Percentiles rank a stretch among this genome's conserved stretches.
Conservation (phyloP, 2,888 invertebrate species). For the Artemia sp. region DNA sequence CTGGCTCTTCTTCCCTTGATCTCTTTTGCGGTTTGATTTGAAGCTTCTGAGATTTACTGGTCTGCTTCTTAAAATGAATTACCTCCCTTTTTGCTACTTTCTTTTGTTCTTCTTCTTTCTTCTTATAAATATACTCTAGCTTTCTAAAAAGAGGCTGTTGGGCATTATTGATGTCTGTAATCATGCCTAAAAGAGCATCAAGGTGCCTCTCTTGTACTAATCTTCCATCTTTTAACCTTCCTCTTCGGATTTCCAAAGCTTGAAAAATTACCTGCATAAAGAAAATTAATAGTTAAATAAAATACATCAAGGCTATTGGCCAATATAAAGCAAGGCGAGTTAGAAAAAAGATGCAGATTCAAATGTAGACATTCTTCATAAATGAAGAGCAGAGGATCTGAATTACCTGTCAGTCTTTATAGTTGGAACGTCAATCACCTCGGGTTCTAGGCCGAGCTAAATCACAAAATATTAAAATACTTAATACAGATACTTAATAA, state of each 20-base stretch:
- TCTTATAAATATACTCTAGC: not conserved
- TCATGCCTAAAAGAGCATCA: not conserved
- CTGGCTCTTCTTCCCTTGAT: not conserved
- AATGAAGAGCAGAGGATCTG: too few relatives aligned
- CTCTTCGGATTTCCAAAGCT: not conserved
- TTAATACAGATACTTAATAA: too few relatives aligned
- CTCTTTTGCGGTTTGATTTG: not conserved
- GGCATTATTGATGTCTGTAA: not conserved
- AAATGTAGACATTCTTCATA: too few relatives aligned
- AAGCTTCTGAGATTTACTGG: not conserved
- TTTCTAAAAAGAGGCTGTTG: slow-evolving; percentile 5
- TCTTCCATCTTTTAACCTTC: slow-evolving; percentile 7
- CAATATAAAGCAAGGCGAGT: too few relatives aligned
- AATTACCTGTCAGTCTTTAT: too few relatives aligned
- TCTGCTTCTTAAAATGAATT: not conserved
- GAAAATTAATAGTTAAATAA: not conserved
- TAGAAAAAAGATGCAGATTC: too few relatives aligned
- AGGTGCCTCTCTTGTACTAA: not conserved
- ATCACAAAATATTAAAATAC: too few relatives aligned
- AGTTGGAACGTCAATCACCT: too few relatives aligned
- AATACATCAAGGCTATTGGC: too few relatives aligned
- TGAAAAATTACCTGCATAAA: not conserved
- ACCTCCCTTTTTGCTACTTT: not conserved
- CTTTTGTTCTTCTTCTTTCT: not conserved
- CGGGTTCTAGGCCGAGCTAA: too few relatives aligned